Conservation (phyloP, 2,113 vertebrate species). For the Hydrolagus affinis region DNA sequence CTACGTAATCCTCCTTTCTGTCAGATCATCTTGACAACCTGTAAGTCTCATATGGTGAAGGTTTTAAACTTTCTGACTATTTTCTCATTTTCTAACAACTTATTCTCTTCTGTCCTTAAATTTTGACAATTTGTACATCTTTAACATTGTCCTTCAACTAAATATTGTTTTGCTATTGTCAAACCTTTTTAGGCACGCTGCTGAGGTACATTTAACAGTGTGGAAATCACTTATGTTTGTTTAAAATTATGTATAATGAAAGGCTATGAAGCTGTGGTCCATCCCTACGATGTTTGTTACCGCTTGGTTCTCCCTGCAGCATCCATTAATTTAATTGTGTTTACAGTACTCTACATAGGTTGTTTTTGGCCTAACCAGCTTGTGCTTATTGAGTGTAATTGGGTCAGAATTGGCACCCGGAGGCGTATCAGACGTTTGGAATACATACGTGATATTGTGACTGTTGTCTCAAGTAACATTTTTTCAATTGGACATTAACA, state of each 20-base stretch:
- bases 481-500: not conserved
- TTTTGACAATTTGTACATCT: not conserved
- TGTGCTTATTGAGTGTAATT: not conserved
- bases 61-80: not conserved
- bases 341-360: not conserved
- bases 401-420: not conserved
- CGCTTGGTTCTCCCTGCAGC: not conserved
- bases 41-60: slow-evolving; percentile 23
- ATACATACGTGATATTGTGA: not conserved
- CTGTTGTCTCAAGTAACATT: not conserved
- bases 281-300: not conserved
- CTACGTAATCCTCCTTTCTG: slow-evolving; percentile 26
- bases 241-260: not conserved
- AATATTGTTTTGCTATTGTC: not conserved
- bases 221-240: not conserved
- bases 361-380: not conserved
- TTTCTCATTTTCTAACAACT: slow-evolving; percentile 8
- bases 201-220: not conserved
- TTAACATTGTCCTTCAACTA: not conserved
- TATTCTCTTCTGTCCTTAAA: not conserved
- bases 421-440: not conserved
- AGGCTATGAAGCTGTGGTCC: not conserved
- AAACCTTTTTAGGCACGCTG: not conserved
- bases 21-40: slow-evolving; percentile 11
- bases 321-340: not conserved